phyloP scores from a whole-genome alignment of 2,113 vertebrate species.

The Psittacara wagleri region DNA sequence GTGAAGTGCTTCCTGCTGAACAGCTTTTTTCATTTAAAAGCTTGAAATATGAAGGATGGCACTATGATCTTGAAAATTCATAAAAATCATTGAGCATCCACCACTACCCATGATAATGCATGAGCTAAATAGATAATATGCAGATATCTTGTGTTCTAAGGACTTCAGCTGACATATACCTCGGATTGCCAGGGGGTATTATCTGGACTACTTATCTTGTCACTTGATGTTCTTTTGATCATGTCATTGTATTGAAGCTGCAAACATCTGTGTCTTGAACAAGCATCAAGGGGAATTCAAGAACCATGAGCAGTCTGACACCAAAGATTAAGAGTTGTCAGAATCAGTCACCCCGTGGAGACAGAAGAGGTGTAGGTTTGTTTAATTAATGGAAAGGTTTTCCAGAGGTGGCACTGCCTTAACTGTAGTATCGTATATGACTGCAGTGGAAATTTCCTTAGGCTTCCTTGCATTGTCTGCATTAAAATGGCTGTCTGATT shows the following conservation, averaged over 20 bases:
- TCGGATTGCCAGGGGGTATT: background rate
- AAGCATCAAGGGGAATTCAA: background rate
- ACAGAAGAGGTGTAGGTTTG: background rate
- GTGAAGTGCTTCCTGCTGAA: background rate
- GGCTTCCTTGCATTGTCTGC: background rate
- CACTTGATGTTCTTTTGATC: constrained; percentile 8
- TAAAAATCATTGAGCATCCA: background rate
- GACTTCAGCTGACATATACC: background rate
- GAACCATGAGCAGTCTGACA: background rate
- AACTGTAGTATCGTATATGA: too few relatives aligned
- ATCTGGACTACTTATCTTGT: constrained; percentile 11
- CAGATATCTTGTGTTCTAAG: background rate
- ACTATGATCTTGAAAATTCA: background rate
- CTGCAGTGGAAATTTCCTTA: background rate
- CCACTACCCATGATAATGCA: accelerated
- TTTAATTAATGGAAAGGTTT: background rate
- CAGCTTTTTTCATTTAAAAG: background rate
- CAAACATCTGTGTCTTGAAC: background rate
- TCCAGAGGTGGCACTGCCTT: background rate
- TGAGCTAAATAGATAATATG: background rate
- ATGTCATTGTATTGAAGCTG: background rate
- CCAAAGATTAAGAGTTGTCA: background rate
- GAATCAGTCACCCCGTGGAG: background rate
- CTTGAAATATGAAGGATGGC: background rate
- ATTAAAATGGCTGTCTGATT: background rate